Evolutionary conservation across 2,888 invertebrate genomes (phyloP).

Genomic region (Nezara viridula): DNA sequence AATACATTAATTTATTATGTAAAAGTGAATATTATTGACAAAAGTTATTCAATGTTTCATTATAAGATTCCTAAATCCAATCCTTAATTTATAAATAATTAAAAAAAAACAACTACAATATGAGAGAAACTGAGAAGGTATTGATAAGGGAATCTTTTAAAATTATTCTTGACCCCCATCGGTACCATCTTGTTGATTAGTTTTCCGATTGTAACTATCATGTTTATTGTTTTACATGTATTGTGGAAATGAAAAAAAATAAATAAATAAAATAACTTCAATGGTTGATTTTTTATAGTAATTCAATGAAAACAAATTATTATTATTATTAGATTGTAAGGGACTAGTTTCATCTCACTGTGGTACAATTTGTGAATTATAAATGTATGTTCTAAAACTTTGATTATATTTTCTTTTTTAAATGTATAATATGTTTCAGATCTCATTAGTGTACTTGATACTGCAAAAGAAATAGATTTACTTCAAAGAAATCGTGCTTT

Average conservation of each 20-base stretch:
- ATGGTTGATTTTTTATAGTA: too few relatives aligned
- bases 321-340: too few relatives aligned
- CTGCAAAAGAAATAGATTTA: conserved; percentile 78
- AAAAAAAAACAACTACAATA: neutral
- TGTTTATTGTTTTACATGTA: neutral
- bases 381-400: neutral
- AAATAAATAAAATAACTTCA: too few relatives aligned
- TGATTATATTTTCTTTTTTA: conserved; percentile 35
- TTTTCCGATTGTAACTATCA: neutral
- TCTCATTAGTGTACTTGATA: conserved; percentile 73
- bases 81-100: neutral
- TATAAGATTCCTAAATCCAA: too few relatives aligned
- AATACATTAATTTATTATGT: too few relatives aligned
- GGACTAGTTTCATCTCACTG: neutral
- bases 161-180: too few relatives aligned
- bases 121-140: neutral
- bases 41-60: too few relatives aligned
- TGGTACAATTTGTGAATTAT: conserved; percentile 19
- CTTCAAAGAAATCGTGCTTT: conserved; percentile 90
- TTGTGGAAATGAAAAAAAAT: neutral
- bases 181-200: too few relatives aligned
- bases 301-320: too few relatives aligned
- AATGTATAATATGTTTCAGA: conserved; percentile 67
- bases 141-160: neutral
- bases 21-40: too few relatives aligned